These are phyloP conservation scores for Petrocephalus schoutedeni DNA, from an alignment of 2,797 vertebrate species.

Conservation along the genomic window DNA sequence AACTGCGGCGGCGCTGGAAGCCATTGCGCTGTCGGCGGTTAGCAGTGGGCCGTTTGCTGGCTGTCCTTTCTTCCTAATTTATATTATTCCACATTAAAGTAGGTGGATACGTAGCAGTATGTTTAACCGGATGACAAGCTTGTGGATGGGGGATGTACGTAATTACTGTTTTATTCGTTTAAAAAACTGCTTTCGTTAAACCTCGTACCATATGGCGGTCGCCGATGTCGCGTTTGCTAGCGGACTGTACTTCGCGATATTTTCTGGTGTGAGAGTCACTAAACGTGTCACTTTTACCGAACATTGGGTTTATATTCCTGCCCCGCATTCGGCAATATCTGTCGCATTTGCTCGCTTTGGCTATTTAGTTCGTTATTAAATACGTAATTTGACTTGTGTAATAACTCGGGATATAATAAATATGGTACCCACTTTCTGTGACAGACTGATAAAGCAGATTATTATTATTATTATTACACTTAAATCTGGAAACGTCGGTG, in stretches of 20 bases:
- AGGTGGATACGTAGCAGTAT: constrained; percentile 41
- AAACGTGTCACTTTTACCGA: not conserved
- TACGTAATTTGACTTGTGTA: too few species aligned
- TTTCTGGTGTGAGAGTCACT: not conserved
- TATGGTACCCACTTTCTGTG: not conserved
- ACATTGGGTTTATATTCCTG: not conserved
- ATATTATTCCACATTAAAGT: not conserved
- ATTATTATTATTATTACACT: too few species aligned
- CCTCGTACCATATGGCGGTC: not conserved
- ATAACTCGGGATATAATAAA: not conserved
- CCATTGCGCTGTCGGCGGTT: not conserved
- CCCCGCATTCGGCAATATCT: not conserved
- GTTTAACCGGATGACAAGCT: constrained; percentile 73
- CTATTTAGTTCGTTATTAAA: not conserved
- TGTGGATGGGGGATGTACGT: constrained; percentile 77
- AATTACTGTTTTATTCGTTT: not conserved
- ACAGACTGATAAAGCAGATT: not conserved
- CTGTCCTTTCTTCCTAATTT: not conserved
- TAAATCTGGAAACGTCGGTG: not conserved
- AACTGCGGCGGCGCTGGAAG: not conserved
- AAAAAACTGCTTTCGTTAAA: not conserved
- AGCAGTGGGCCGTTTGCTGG: not conserved
- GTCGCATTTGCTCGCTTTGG: not conserved
- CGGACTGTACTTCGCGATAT: too few species aligned
- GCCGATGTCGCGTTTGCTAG: not conserved